Conservation (phyloP, 92 coral and sea anemone genomes). For the Phenganax marumi region DNA sequence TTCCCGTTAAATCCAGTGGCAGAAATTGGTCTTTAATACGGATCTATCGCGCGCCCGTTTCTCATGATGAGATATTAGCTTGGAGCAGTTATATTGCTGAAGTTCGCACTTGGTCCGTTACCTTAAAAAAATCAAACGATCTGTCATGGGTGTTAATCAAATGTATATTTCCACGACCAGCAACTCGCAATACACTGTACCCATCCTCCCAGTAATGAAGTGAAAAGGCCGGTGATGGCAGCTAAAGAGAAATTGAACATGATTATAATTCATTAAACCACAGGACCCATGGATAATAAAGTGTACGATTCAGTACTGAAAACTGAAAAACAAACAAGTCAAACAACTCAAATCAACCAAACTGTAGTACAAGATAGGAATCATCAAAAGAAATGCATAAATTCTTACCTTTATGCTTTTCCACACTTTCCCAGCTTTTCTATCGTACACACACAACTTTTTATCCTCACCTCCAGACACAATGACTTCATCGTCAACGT, state of each 20-base stretch:
- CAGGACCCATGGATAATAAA: too few relatives aligned
- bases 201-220: constrained; percentile 51
- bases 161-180: constrained; percentile 81
- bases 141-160: constrained; percentile 65
- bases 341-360: background rate
- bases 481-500: constrained; percentile 74
- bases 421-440: constrained; percentile 68
- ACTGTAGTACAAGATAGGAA: background rate
- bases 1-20: background rate
- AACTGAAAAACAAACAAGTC: background rate
- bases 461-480: constrained; percentile 96
- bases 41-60: too few relatives aligned
- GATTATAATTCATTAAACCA: background rate
- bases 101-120: background rate
- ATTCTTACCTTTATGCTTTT: constrained; percentile 69
- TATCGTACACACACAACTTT: constrained; percentile 74
- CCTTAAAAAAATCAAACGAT: constrained; percentile 64
- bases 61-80: too few relatives aligned
- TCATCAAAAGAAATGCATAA: background rate
- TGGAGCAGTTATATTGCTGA: too few relatives aligned
- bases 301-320: background rate
- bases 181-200: constrained; percentile 81
- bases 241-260: background rate
- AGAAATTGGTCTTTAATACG: too few relatives aligned
- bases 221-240: constrained; percentile 34